phyloP scores from a whole-genome alignment of 2,113 vertebrate genomes.

The Serilophus lunatus region DNA sequence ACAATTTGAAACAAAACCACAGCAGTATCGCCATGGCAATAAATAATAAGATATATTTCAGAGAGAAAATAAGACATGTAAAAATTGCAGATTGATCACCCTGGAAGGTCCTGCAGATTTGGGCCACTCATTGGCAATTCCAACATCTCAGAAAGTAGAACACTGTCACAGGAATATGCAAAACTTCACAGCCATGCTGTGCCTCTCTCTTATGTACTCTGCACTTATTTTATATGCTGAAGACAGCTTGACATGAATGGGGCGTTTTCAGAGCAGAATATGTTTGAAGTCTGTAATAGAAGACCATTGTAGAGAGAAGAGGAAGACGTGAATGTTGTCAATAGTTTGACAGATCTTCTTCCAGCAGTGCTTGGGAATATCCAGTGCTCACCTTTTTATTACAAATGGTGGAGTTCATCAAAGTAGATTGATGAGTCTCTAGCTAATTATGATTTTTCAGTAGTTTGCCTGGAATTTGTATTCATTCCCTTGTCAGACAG shows the following conservation, averaged over 20 bases:
- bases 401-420: background rate
- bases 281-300: constrained; percentile 18
- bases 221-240: constrained; percentile 9
- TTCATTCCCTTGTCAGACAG: background rate
- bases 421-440: background rate
- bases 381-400: background rate
- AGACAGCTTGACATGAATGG: constrained; percentile 32
- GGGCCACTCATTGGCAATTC: background rate
- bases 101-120: constrained; percentile 19
- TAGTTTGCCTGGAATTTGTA: background rate
- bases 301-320: background rate
- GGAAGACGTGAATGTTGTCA: background rate
- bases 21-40: background rate
- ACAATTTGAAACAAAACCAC: background rate
- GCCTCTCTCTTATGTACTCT: background rate
- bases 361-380: background rate
- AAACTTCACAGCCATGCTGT: constrained; percentile 19
- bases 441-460: background rate
- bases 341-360: background rate
- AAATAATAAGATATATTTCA: background rate
- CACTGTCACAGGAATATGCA: background rate
- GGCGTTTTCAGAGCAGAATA: background rate
- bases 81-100: background rate
- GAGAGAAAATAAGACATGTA: background rate
- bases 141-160: constrained; percentile 14